Base-by-base conservation (phyloP, 2,888 invertebrate genomes). In the Dicycla oo region DNA sequence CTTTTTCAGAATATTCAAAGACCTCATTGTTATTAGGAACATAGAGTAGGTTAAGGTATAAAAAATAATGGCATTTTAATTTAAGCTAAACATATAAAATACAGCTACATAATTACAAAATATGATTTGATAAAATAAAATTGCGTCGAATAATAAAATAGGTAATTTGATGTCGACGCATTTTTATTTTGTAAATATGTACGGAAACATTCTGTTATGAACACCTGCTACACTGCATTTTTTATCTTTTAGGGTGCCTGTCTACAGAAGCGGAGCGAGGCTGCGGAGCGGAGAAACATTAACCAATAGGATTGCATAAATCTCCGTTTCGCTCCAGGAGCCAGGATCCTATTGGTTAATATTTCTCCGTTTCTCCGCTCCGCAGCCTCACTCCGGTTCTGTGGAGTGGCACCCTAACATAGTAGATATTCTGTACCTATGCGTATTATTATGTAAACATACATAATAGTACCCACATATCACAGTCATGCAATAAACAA, bases 1-100 rank as follows among this genome's bases (percentile, higher is more conserved):
- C 26, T 78, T 78, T 73, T 77, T 73, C 49, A 54, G 61, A 78
- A 64, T 38, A 78, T 73, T 60, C n/a, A 45, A 76, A 73, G 38
- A 64, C 51, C 20, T 61, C 56, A 61, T 66, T 63, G 43, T 54
- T 51, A 72, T 60, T 65, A 78, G 78, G 78, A 78, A 78, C 78
- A 65, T 56, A 53, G 6, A 54, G 40, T 45, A 65, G 40, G 38
- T 20, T 47, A 69, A 45, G 34, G 49, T 76, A 77, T 64, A 58
- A 67, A 64, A 66, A 64, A 61, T 43, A 61, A 77, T 77, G 78
- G 78, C 76, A 77, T 66, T 66, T 72, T 43, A 30, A 64, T 54
- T 68, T 49, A 49, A 65, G 53, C 62, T 76, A 71, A 56, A 51
- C 18, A 51, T 47, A n/a, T 53, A 43, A 45, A 40, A 58, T 20